These are phyloP conservation scores for Lypha dubia DNA, from an alignment of 2,888 invertebrate genomes.

Conservation along the genomic window DNA sequence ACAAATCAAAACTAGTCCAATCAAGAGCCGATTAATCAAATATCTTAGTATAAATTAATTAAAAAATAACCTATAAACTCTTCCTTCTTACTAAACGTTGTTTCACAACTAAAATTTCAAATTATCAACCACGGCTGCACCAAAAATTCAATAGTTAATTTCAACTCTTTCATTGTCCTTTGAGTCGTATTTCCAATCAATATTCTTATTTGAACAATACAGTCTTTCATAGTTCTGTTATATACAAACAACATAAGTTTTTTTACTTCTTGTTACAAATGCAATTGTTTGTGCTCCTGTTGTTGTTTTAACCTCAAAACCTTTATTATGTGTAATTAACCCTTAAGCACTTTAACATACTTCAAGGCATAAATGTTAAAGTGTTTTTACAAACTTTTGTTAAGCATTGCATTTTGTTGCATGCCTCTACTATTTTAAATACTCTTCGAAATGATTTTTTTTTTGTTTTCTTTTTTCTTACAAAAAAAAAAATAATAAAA, in stretches of 20 bases:
- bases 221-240: not conserved
- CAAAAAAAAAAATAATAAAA: not conserved
- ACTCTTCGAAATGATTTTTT: too few species aligned
- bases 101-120: too few species aligned
- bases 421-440: constrained; percentile 27
- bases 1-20: too few species aligned
- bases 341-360: constrained; percentile 65
- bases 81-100: too few species aligned
- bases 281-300: constrained; percentile 33
- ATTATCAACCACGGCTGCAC: too few species aligned
- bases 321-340: constrained; percentile 71
- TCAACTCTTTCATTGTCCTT: too few species aligned
- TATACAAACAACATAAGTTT: not conserved
- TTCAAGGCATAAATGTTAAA: constrained; percentile 55
- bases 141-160: too few species aligned
- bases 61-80: too few species aligned
- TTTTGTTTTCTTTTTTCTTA: not conserved
- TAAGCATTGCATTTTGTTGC: constrained; percentile 27
- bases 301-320: constrained; percentile 70
- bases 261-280: constrained; percentile 14
- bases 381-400: constrained; percentile 35
- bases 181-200: too few species aligned
- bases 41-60: too few species aligned
- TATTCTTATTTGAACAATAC: too few species aligned
- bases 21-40: too few species aligned